Evolutionary conservation across 2,888 invertebrate genomes (phyloP).

Genomic region (Stictocephala bisonia): DNA sequence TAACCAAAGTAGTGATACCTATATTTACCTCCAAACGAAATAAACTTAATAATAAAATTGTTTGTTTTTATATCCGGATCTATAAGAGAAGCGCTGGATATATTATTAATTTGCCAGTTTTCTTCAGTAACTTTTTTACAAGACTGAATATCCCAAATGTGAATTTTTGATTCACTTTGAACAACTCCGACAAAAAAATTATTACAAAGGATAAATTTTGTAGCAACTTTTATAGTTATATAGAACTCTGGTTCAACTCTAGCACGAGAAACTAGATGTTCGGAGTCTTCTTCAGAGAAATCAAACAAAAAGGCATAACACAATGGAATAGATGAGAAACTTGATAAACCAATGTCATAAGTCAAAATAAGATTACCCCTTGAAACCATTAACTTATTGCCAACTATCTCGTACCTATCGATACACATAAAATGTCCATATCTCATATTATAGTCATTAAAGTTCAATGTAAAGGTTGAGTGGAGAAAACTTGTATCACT

Average conservation of each 20-base stretch:
- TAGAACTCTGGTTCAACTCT: too few species aligned
- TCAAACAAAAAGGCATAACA: not conserved
- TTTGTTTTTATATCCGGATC: too few species aligned
- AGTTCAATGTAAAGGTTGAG: not conserved
- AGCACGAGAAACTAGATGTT: constrained; percentile 4
- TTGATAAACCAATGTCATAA: not conserved
- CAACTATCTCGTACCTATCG: not conserved
- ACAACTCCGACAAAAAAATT: not conserved
- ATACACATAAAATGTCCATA: too few species aligned
- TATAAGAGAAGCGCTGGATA: too few species aligned
- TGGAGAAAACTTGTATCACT: not conserved
- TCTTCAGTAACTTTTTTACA: constrained; percentile 4
- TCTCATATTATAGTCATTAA: not conserved
- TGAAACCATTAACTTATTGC: not conserved
- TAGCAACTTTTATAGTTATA: too few species aligned
- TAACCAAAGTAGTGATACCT: constrained; percentile 8
- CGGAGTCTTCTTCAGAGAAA: not conserved
- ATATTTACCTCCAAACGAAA: too few species aligned
- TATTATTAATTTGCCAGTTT: not conserved
- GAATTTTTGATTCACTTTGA: constrained; percentile 9
- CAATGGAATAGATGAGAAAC: not conserved
- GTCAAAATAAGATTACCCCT: not conserved
- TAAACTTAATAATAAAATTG: too few species aligned
- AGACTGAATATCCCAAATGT: constrained; percentile 8
- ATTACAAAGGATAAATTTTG: not conserved